A percentile compares a stretch with the other conserved stretches of the same genome.
These are phyloP conservation scores for Gallinago undulata DNA, from an alignment of 2,113 vertebrate species.

Conservation along the genomic window DNA sequence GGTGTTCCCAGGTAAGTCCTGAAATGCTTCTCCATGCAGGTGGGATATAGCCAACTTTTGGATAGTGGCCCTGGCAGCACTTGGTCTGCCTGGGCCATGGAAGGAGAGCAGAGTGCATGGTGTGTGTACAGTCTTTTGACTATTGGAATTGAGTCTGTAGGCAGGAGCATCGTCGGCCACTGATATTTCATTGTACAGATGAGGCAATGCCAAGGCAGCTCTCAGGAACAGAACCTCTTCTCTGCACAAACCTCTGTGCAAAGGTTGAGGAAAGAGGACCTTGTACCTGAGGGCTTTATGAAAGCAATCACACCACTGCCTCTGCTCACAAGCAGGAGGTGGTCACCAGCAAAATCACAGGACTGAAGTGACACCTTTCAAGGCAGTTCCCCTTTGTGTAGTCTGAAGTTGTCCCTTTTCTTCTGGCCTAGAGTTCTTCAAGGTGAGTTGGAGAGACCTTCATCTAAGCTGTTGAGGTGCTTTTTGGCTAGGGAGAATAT, in stretches of 20 bases:
- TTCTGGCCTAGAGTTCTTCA: background rate
- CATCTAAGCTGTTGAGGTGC: background rate
- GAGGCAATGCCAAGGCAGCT: background rate
- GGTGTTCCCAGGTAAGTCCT: slow-evolving; percentile 94
- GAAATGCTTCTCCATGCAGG: rapidly evolving
- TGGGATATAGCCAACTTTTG: background rate
- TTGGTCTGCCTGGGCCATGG: background rate
- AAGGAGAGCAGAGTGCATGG: background rate
- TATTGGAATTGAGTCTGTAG: background rate
- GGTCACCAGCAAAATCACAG: background rate
- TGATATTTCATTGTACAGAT: background rate
- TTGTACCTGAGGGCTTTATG: background rate
- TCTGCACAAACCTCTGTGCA: background rate
- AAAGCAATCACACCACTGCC: background rate
- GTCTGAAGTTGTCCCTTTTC: background rate
- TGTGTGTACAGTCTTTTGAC: background rate
- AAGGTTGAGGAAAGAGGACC: background rate
- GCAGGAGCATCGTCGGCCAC: background rate
- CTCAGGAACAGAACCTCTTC: background rate
- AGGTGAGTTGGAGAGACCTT: background rate
- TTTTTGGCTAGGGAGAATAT: background rate
- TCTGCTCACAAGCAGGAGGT: background rate
- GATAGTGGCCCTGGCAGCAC: background rate
- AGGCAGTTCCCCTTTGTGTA: background rate
- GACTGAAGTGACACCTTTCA: background rate